Base-by-base conservation (phyloP, 2,888 invertebrate genomes). In the Furcula furcula region DNA sequence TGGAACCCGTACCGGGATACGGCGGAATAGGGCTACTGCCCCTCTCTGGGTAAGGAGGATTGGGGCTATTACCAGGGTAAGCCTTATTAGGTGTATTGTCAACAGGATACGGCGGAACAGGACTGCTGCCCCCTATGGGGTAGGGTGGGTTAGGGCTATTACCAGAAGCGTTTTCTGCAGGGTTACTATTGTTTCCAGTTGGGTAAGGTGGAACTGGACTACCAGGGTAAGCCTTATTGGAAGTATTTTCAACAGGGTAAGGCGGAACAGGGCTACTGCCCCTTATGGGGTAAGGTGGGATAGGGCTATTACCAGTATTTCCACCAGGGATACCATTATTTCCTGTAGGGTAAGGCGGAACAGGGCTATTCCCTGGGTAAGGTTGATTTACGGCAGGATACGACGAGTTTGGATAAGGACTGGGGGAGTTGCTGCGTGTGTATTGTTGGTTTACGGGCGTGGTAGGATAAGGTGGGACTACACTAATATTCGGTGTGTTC, bases 351-450 rank as follows among this genome's bases (percentile, higher is more conserved):
- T 21, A 21, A 5, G 21, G 21, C 6, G 21, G 6, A 4, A 21
- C 13, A n/a, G 14, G 25, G 7, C 7, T 25, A 13, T 25, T 25
- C 12, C 14, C 46, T 0, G 66, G 69, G 32, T 59, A 66, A 3
- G 66, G 56, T 2, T 48, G 16, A 27, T 46, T 58, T 19, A 22
- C 34, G 3, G 39, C 21, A 0, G 48, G 50, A 34, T 50, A 55
- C n/a, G 36, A 31, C 1, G 12, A 20, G 21, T 36, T 36, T 6
- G 11, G 13, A 10, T 16, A 28, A 21, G 5, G 10, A 6, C 33
- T 4, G 7, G 26, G 14, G 26, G 13, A 26, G 1, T 13, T 13
- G 6, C 14, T 13, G n/a, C n/a, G n/a, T n/a, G n/a, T n/a, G n/a
- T n/a, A n/a, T n/a, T n/a, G n/a, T n/a, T n/a, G n/a, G n/a, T n/a